A percentile compares a stretch with the other conserved stretches of the same genome.
phyloP scores from a whole-genome alignment of 2,113 vertebrate genomes.

The Cebus imitator region DNA sequence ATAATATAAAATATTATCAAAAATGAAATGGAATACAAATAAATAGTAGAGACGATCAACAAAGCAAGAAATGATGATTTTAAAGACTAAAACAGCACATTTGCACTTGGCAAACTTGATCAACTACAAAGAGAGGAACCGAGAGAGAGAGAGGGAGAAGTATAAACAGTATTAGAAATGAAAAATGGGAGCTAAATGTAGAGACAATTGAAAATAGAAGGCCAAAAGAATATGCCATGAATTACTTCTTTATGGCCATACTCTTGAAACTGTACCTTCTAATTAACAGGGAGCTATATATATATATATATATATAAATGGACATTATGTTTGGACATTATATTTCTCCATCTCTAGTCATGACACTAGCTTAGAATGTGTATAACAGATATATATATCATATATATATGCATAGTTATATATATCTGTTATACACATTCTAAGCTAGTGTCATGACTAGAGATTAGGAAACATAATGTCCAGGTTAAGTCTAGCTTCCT shows the following conservation, averaged over 20 bases:
- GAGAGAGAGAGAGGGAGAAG: neutral
- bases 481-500: neutral
- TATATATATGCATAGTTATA: too few species aligned
- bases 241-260: neutral
- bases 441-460: neutral
- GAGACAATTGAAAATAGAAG: neutral
- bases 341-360: neutral
- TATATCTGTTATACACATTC: neutral
- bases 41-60: neutral
- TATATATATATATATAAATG: too few species aligned
- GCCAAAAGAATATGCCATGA: neutral
- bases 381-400: neutral
- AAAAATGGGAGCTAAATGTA: neutral
- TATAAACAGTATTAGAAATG: neutral
- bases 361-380: neutral
- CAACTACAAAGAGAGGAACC: neutral
- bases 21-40: neutral
- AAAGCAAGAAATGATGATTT: neutral
- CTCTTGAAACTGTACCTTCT: neutral
- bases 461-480: neutral
- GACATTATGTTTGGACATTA: neutral
- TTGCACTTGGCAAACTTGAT: neutral
- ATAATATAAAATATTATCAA: neutral
- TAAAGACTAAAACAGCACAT: neutral
- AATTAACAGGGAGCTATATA: neutral